A percentile compares a stretch with the other conserved stretches of the same genome.
phyloP scores from a whole-genome alignment of 2,888 invertebrate genomes.

The Eurois occulta region DNA sequence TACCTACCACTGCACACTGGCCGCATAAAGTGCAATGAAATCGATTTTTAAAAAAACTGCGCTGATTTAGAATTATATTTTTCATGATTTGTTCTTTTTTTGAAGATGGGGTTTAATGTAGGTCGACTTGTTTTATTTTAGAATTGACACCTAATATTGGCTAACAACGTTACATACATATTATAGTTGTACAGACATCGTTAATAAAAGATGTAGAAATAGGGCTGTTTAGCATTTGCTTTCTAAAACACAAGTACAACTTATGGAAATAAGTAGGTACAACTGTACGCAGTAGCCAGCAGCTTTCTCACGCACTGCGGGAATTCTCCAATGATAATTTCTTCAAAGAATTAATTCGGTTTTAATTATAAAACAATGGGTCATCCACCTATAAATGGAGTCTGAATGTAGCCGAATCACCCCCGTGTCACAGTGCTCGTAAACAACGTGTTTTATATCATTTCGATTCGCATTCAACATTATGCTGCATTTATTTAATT shows the following conservation, averaged over 20 bases:
- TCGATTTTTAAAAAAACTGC: constrained; percentile 31
- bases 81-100: neutral
- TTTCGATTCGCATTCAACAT: constrained; percentile 71
- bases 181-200: neutral
- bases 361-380: constrained; percentile 57
- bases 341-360: constrained; percentile 34
- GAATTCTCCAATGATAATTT: constrained; percentile 47
- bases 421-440: constrained; percentile 64
- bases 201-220: constrained; percentile 22
- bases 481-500: constrained; percentile 75
- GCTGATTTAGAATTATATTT: constrained; percentile 3
- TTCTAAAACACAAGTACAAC: constrained; percentile 34
- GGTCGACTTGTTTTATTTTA: constrained; percentile 4
- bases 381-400: constrained; percentile 60
- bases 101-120: neutral
- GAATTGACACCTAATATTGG: neutral
- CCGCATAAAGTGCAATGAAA: constrained; percentile 64
- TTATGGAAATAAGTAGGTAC: constrained; percentile 30
- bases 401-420: constrained; percentile 42
- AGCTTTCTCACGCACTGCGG: constrained; percentile 41
- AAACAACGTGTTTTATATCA: constrained; percentile 77
- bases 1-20: constrained; percentile 40
- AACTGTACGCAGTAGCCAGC: constrained; percentile 1
- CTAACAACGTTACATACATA: neutral
- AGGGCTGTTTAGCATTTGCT: constrained; percentile 19